Base-by-base conservation (phyloP, 2,888 invertebrate genomes). In the Ypsolopha sequella region DNA sequence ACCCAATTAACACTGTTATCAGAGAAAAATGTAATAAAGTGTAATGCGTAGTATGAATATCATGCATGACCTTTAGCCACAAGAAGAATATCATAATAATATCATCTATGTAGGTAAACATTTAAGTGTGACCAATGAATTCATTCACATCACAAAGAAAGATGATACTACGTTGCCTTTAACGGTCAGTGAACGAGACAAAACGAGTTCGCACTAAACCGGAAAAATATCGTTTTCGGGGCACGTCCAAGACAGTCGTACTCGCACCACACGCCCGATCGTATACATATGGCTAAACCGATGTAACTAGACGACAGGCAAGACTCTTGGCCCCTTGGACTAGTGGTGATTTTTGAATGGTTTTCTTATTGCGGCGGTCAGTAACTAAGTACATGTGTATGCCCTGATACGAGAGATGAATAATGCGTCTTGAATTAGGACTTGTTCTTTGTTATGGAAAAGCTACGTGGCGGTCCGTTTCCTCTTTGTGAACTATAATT, bases 161-260 rank as follows among this genome's bases (percentile, higher is more conserved):
- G 11, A 11, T 39, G 39, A 11, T 61, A 59, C 63, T 58, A 59
- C 63, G 68, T 66, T 66, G 64, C 64, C 65, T 64, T 61, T 76
- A 79, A 78, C 78, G 77, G 77, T 72, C 62, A 61, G 63, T 61
- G 61, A 62, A 63, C 63, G 63, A 70, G 66, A 65, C 64, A 61
- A 70, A 77, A 77, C 76, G 65, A 72, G 73, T 74, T 65, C 64
- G 62, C 58, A 64, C 64, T 63, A 73, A 80, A 80, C 80, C 81
- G 81, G 81, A 81, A 80, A 78, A 80, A 77, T 80, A 79, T 73
- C 70, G 76, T 75, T 81, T 81, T 80, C 76, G 73, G 65, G 63
- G 64, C 81, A 80, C 80, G 79, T 76, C 65, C 64, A 43, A 47
- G 45, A 44, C 45, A 34, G n/a, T 41, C 43, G 38, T 36, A 14